phyloP scores from a whole-genome alignment of 2,888 invertebrate species.

The Nomada fucata region DNA sequence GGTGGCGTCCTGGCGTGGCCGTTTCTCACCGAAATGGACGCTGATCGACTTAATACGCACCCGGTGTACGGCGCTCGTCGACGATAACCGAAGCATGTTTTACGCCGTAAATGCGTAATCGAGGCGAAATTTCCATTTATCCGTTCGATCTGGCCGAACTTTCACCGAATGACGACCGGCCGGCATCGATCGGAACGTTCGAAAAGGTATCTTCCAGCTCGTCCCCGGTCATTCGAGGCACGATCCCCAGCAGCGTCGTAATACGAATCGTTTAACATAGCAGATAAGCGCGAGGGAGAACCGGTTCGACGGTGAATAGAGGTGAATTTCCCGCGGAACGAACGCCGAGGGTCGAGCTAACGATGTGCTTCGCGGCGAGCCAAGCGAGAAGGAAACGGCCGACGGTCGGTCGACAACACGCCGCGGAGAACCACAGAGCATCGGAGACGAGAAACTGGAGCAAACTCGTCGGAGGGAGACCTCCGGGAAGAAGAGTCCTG shows the following conservation, averaged over 20 bases:
- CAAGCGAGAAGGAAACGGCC: slow-evolving; percentile 55
- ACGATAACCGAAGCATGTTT: not conserved
- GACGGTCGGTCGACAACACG: slow-evolving; percentile 27
- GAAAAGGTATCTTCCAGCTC: not conserved
- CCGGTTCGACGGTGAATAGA: slow-evolving; percentile 39
- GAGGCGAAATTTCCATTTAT: slow-evolving; percentile 21
- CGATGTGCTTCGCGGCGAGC: slow-evolving; percentile 60
- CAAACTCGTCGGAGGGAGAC: slow-evolving; percentile 39
- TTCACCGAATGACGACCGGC: slow-evolving; percentile 1
- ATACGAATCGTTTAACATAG: slow-evolving; percentile 58
- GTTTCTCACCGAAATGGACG: slow-evolving; percentile 14
- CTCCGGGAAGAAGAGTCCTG: slow-evolving; percentile 24
- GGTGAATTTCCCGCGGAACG: slow-evolving; percentile 47
- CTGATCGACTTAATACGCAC: slow-evolving; percentile 8
- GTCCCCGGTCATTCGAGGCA: not conserved
- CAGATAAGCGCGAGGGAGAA: slow-evolving; percentile 47
- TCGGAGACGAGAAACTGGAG: slow-evolving; percentile 47
- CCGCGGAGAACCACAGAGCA: not conserved
- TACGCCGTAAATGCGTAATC: slow-evolving; percentile 6
- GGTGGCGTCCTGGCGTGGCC: slow-evolving; percentile 20
- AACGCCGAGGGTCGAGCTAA: slow-evolving; percentile 53
- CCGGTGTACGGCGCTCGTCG: not conserved
- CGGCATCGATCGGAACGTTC: slow-evolving; percentile 9
- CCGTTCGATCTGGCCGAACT: slow-evolving; percentile 6
- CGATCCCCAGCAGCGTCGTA: slow-evolving; percentile 31